Percentiles rank a stretch among this genome's conserved stretches.
phyloP scores from a whole-genome alignment of 2,797 vertebrate genomes.

The Melanotaenia parkinsoni region DNA sequence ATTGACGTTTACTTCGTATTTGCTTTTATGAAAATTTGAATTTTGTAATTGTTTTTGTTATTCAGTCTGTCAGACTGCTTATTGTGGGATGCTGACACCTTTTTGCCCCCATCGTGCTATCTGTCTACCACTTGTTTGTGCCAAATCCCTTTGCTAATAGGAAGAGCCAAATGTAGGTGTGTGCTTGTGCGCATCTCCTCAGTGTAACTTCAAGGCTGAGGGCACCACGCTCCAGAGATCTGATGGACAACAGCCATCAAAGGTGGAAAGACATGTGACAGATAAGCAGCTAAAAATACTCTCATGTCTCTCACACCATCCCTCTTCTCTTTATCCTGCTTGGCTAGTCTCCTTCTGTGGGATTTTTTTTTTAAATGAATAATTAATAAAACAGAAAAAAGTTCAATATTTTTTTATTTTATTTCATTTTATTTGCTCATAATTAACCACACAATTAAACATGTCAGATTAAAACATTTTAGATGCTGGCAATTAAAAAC shows the following conservation, averaged over 20 bases:
- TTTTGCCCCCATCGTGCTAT: not conserved
- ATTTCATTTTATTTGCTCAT: too few species aligned
- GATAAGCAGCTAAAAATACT: conserved; percentile 80
- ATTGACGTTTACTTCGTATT: not conserved
- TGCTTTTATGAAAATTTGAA: not conserved
- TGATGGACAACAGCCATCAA: conserved; percentile 81
- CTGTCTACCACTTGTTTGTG: conserved; percentile 26
- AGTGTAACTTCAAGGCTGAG: conserved; percentile 81
- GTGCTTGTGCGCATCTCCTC: conserved; percentile 59
- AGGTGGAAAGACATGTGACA: conserved; percentile 68
- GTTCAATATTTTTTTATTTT: too few species aligned
- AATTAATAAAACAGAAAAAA: not conserved
- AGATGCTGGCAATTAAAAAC: too few species aligned
- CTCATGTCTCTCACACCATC: conserved; percentile 31
- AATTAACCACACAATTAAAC: too few species aligned
- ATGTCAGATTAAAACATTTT: too few species aligned
- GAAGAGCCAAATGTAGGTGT: conserved; percentile 13
- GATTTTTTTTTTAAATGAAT: not conserved
- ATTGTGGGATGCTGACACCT: not conserved
- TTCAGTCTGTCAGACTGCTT: not conserved
- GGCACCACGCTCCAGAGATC: conserved; percentile 79
- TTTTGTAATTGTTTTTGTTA: conserved; percentile 3
- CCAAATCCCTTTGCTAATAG: conserved; percentile 4
- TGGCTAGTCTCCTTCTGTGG: conserved; percentile 4
- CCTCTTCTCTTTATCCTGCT: conserved; percentile 23